Evolutionary conservation across 2,797 vertebrate genomes (phyloP), one percentile per base, ranked within the genome.

Genomic region (Pangasius macronema): DNA sequence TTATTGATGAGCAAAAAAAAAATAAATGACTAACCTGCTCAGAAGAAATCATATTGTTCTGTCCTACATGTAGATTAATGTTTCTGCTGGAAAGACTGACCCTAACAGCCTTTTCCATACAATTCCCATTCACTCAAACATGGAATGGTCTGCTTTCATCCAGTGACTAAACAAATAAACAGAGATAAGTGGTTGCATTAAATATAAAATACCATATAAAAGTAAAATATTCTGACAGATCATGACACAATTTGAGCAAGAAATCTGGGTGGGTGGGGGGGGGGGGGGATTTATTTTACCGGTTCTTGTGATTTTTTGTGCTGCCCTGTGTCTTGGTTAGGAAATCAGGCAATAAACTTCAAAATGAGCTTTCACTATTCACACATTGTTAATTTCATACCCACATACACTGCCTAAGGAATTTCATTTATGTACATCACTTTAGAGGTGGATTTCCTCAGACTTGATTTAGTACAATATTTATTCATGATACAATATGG

Each of bases 401-500:
- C 94, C 92, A 94, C 89, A 92, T 95, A 92, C 91, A 94, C 96
- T 95, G 95, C 95, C 94, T 93, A 94, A 94, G 94, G 95, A 93
- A 91, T 95, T 90, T 94, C 91, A 92, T 94, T 94, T 93, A 95
- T 94, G 93, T 95, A 96, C 96, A 96, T 93, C 90, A 94, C 93
- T 94, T 95, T 94, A 93, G 91, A 92, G 91, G 96, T 93, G 94
- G 94, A 94, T 88, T 95, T 91, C 84, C 90, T 95, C 93, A 94
- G 77, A 89, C 94, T 94, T 95, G 95, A 94, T 93, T 95, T 95
- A 94, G 95, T 95, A 97, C 96, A 96, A 97, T 97, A 96, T 96
- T 96, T 95, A 96, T 95, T 92, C 92, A 96, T 94, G 96, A 96
- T 94, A 95, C 95, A 93, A 96, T 94, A 95, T 94, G 97, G 95